A percentile compares a stretch with the other conserved stretches of the same genome.
Evolutionary conservation across 2,888 invertebrate genomes (phyloP).

Genomic region (Hydropsyche betteni): DNA sequence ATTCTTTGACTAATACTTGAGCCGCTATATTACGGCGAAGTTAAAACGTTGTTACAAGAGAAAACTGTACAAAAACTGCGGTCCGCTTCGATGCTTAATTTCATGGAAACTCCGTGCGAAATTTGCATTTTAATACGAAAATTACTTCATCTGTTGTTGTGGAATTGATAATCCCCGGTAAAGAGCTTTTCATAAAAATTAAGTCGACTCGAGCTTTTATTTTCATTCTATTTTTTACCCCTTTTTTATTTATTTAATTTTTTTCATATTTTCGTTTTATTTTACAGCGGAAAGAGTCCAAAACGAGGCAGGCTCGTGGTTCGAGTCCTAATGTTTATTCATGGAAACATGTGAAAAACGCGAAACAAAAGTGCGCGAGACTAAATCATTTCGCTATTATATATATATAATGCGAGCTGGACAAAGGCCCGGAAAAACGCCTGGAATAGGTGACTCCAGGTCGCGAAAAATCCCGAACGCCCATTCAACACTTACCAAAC

Average conservation of each 20-base stretch:
- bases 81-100: slow-evolving; percentile 41
- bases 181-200: slow-evolving; percentile 39
- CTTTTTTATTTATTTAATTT: neutral
- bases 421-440: slow-evolving; percentile 28
- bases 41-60: neutral
- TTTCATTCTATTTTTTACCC: neutral
- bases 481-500: neutral
- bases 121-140: slow-evolving; percentile 51
- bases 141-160: slow-evolving; percentile 49
- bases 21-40: slow-evolving; percentile 4
- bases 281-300: too few relatives aligned
- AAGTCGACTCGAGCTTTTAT: slow-evolving; percentile 33
- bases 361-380: slow-evolving; percentile 32
- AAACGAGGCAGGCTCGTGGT: neutral
- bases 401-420: neutral
- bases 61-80: slow-evolving; percentile 1
- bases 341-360: slow-evolving; percentile 45
- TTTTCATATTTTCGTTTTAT: neutral
- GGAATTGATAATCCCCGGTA: slow-evolving; percentile 47
- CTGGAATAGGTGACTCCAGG: neutral
- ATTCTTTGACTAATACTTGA: neutral
- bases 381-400: slow-evolving; percentile 35
- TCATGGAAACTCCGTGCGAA: slow-evolving; percentile 47
- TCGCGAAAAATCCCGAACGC: too few relatives aligned
- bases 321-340: slow-evolving; percentile 46